Percentiles rank a stretch among this genome's conserved stretches.
Conservation (phyloP, 2,888 invertebrate species). For the Pseudoips prasinana region DNA sequence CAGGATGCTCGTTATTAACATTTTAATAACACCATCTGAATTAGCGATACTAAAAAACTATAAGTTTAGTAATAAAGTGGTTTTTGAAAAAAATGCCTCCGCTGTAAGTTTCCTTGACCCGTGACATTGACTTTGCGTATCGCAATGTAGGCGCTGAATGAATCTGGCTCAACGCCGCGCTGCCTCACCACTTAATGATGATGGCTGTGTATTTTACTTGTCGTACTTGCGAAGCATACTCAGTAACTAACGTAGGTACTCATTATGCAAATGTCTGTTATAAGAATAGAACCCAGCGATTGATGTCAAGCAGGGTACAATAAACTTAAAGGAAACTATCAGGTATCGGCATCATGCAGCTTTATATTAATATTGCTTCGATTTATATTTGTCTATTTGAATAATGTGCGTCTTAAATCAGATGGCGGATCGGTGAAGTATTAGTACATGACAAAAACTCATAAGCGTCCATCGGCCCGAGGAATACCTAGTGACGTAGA, state of each 20-base stretch:
- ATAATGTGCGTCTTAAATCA: no score
- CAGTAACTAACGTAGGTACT: slow-evolving; percentile 12
- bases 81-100: slow-evolving; percentile 11
- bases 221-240: slow-evolving; percentile 12
- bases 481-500: slow-evolving; percentile 31
- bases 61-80: slow-evolving; percentile 17
- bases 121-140: slow-evolving; percentile 21
- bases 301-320: slow-evolving; percentile 11
- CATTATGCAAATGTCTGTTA: slow-evolving; percentile 21
- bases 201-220: slow-evolving; percentile 23
- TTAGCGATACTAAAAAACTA: slow-evolving; percentile 29
- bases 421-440: no score
- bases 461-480: slow-evolving; percentile 41
- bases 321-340: slow-evolving; percentile 13
- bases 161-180: slow-evolving; percentile 10
- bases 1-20: slow-evolving; percentile 59
- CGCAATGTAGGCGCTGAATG: slow-evolving; percentile 9
- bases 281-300: slow-evolving; percentile 5
- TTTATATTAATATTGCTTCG: no score
- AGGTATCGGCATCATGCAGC: no score
- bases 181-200: slow-evolving; percentile 21
- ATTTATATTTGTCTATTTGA: no score
- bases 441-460: slow-evolving; percentile 24
- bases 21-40: slow-evolving; percentile 46
- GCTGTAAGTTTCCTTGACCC: slow-evolving; percentile 26